Conservation (phyloP, 2,888 invertebrate species). For the Osmoderma eremita region DNA sequence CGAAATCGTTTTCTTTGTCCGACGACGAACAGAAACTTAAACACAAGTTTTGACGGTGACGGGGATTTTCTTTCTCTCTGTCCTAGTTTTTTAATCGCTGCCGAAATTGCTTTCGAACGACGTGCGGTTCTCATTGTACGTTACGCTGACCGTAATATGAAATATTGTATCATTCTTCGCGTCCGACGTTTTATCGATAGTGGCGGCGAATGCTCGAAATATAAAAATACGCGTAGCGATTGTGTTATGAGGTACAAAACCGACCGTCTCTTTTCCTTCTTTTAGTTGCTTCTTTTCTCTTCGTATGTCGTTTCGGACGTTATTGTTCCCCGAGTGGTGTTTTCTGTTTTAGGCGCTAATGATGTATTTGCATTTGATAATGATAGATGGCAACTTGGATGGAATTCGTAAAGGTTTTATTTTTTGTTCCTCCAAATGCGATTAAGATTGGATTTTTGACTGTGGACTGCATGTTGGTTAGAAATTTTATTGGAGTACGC, state of each 20-base stretch:
- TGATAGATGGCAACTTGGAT: not conserved
- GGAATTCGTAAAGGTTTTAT: no score
- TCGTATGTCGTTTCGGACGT: not conserved
- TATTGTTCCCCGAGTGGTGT: slow-evolving; percentile 27
- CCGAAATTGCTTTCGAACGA: slow-evolving; percentile 29
- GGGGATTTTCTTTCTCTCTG: not conserved
- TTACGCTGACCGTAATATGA: slow-evolving; percentile 30
- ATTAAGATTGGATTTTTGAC: no score
- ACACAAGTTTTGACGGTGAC: slow-evolving; percentile 36
- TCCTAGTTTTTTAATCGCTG: slow-evolving; percentile 25
- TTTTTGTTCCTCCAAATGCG: no score
- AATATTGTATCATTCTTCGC: slow-evolving; percentile 33
- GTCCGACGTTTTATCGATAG: slow-evolving; percentile 24
- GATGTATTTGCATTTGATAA: slow-evolving; percentile 9
- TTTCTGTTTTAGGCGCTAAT: slow-evolving; percentile 20
- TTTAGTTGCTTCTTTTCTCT: not conserved
- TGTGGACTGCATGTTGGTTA: no score
- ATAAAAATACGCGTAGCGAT: slow-evolving; percentile 28
- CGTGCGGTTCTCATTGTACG: slow-evolving; percentile 15
- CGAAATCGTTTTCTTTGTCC: slow-evolving; percentile 37
- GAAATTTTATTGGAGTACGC: no score
- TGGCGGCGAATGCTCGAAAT: slow-evolving; percentile 24
- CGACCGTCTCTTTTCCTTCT: slow-evolving; percentile 13
- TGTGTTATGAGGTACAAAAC: slow-evolving; percentile 28
- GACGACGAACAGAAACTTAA: slow-evolving; percentile 35